phyloP scores from a whole-genome alignment of 2,888 invertebrate species.

The Petrolisthes cinctipes region DNA sequence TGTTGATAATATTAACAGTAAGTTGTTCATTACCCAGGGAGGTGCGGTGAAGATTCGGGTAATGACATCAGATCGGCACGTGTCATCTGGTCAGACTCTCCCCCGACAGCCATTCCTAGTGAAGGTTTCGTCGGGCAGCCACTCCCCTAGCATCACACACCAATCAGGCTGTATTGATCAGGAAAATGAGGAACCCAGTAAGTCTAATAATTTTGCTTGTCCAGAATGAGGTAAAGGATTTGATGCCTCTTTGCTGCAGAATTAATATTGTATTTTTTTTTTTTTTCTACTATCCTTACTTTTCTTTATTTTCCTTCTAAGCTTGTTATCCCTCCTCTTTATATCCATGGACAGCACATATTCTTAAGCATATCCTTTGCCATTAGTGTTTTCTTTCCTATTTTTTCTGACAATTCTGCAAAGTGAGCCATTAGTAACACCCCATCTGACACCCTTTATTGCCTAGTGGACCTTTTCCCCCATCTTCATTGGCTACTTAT shows the following conservation, averaged over 20 bases:
- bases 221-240: too few species aligned
- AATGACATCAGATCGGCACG: slow-evolving; percentile 12
- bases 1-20: too few species aligned
- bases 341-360: too few species aligned
- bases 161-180: neutral
- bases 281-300: neutral
- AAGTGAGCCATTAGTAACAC: too few species aligned
- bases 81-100: neutral
- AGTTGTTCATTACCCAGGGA: slow-evolving; percentile 11
- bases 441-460: too few species aligned
- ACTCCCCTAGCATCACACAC: neutral
- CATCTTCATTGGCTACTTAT: too few species aligned
- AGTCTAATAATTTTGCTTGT: neutral
- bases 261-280: neutral
- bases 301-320: neutral
- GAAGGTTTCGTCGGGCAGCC: neutral
- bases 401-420: too few species aligned
- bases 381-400: too few species aligned
- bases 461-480: too few species aligned
- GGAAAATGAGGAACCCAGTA: slow-evolving; percentile 5
- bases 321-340: neutral
- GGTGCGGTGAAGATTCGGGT: slow-evolving; percentile 37
- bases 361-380: too few species aligned
- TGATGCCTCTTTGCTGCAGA: too few species aligned
- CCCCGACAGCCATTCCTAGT: neutral